Conservation (phyloP, 2,113 vertebrate species). For the Serilophus lunatus region DNA sequence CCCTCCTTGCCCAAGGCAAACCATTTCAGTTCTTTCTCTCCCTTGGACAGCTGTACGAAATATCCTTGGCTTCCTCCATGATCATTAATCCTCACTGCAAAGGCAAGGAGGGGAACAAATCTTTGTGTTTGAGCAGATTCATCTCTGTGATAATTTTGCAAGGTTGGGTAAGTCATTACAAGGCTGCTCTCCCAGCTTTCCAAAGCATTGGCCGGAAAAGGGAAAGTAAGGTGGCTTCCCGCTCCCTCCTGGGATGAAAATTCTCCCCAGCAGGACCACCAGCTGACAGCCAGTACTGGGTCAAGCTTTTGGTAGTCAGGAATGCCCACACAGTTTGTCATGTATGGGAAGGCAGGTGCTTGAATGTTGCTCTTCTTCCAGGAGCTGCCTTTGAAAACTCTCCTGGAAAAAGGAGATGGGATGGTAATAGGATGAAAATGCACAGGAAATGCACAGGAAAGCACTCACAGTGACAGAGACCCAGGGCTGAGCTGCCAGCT, state of each 20-base stretch:
- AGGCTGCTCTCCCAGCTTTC: not conserved
- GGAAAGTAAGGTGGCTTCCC: not conserved
- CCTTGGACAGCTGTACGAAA: not conserved
- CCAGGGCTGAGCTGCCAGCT: not conserved
- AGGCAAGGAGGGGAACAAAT: not conserved
- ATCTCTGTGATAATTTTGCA: not conserved
- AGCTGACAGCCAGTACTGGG: not conserved
- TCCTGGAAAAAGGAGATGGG: not conserved
- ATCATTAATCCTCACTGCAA: not conserved
- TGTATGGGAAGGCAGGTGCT: not conserved
- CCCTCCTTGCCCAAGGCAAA: constrained; percentile 24
- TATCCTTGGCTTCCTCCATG: not conserved
- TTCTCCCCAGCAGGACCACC: not conserved
- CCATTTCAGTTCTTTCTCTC: not conserved
- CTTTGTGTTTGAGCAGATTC: not conserved
- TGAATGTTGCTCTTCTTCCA: not conserved
- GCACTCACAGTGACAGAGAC: not conserved
- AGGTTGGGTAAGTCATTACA: not conserved
- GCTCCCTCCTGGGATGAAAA: not conserved
- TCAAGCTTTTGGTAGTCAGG: not conserved
- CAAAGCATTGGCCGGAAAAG: not conserved
- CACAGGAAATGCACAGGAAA: not conserved
- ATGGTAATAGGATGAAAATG: not conserved
- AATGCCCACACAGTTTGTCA: not conserved
- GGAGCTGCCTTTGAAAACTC: not conserved